These are phyloP conservation scores for Australoheros scitulus DNA, from an alignment of 2,113 vertebrate species.

Conservation along the genomic window DNA sequence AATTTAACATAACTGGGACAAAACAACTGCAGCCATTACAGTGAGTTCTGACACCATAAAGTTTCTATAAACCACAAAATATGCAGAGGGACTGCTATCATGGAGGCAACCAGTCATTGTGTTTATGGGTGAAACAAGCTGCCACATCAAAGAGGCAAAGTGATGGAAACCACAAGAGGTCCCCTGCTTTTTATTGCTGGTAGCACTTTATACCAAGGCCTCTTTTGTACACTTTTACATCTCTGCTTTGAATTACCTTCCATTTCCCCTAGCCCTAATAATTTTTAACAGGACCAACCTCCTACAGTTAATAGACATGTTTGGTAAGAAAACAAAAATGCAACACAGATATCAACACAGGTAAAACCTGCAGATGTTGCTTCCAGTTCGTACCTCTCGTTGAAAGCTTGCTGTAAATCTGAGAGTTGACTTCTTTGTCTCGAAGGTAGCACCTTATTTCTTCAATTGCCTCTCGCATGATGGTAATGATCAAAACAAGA, in stretches of 20 bases:
- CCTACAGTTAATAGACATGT: constrained; percentile 57
- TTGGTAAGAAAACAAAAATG: constrained; percentile 31
- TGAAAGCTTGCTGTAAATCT: constrained; percentile 98
- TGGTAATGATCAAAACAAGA: constrained; percentile 92
- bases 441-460: constrained; percentile 93
- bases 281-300: constrained; percentile 70
- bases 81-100: constrained; percentile 56
- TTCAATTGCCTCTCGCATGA: constrained; percentile 93
- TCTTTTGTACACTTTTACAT: constrained; percentile 83
- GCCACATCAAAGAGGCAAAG: constrained; percentile 79
- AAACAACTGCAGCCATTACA: background rate
- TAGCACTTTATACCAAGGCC: constrained; percentile 85
- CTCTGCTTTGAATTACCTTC: constrained; percentile 85
- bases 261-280: constrained; percentile 77
- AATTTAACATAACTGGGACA: background rate
- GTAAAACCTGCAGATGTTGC: background rate
- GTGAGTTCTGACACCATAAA: constrained; percentile 32
- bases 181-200: constrained; percentile 82
- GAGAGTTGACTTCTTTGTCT: constrained; percentile 98
- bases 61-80: constrained; percentile 49
- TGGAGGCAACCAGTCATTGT: constrained; percentile 66
- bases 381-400: constrained; percentile 84
- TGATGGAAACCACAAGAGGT: constrained; percentile 86
- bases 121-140: constrained; percentile 79
- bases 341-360: constrained; percentile 8